These are phyloP conservation scores for Myotis vivesi DNA, from an alignment of 2,797 vertebrate species.

Conservation along the genomic window DNA sequence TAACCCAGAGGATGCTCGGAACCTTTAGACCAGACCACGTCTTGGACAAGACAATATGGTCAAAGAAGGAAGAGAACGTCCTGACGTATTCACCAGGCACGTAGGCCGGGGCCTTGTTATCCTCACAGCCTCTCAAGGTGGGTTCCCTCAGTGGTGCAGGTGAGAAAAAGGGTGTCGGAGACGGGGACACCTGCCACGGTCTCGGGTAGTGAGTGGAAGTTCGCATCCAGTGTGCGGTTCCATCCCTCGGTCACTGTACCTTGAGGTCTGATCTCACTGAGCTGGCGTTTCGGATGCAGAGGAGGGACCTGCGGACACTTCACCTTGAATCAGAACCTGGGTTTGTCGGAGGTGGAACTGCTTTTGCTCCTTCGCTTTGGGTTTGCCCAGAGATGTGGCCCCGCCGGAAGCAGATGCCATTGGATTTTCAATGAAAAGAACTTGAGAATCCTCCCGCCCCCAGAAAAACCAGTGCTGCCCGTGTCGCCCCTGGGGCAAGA, in stretches of 20 bases:
- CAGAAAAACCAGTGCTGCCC: not conserved
- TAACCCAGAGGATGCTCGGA: not conserved
- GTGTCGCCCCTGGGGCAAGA: accelerated
- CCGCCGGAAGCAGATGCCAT: not conserved
- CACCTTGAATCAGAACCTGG: not conserved
- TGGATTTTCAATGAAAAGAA: not conserved
- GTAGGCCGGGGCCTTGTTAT: accelerated
- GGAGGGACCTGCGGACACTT: not conserved
- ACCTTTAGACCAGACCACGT: not conserved
- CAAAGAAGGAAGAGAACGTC: not conserved
- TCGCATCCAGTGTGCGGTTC: not conserved
- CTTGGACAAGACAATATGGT: not conserved
- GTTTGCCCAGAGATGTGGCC: not conserved
- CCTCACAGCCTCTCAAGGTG: not conserved
- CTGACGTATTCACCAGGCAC: not conserved
- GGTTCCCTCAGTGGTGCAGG: not conserved
- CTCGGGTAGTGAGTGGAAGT: not conserved
- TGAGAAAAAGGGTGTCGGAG: not conserved
- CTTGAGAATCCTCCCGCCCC: not conserved
- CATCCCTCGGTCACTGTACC: not conserved
- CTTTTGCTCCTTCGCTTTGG: not conserved
- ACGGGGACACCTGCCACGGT: not conserved
- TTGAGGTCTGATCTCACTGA: not conserved
- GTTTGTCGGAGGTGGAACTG: not conserved
- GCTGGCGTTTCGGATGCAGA: not conserved